A percentile compares a stretch with the other conserved stretches of the same genome.
Evolutionary conservation across 2,888 invertebrate genomes (phyloP).

Genomic region (Andrena bucephala): DNA sequence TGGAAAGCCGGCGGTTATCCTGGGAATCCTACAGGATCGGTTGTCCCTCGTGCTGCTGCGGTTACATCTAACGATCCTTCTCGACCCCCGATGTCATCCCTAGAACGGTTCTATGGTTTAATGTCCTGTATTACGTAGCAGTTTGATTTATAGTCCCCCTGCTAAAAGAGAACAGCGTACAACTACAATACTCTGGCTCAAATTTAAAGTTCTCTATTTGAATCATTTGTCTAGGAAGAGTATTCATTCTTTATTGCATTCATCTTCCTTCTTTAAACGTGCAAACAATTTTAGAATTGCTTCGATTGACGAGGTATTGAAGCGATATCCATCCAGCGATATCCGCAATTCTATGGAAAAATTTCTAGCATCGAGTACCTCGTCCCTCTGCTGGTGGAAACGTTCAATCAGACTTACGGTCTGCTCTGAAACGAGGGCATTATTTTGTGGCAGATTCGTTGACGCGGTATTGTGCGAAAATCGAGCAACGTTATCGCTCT

Average conservation of each 20-base stretch:
- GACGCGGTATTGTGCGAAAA: constrained; percentile 53
- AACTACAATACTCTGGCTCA: background rate
- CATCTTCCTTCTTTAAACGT: background rate
- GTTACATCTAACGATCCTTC: constrained; percentile 65
- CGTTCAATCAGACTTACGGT: constrained; percentile 50
- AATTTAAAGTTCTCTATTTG: background rate
- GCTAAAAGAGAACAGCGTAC: background rate
- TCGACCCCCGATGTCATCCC: constrained; percentile 45
- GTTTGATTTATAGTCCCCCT: constrained; percentile 42
- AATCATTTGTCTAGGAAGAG: background rate
- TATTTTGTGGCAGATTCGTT: constrained; percentile 48
- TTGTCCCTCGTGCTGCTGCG: constrained; percentile 63
- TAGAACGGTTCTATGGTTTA: constrained; percentile 41
- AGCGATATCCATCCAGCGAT: background rate
- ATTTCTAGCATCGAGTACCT: constrained; percentile 30
- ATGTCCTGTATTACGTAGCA: constrained; percentile 60
- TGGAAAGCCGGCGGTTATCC: constrained; percentile 75
- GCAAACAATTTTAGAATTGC: background rate
- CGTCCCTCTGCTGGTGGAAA: constrained; percentile 20
- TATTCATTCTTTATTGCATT: background rate
- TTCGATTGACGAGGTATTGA: constrained; percentile 25
- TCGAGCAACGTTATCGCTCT: constrained; percentile 27
- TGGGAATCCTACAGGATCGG: constrained; percentile 71
- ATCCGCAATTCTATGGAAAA: constrained; percentile 37
- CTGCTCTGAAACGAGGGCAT: constrained; percentile 9